Evolutionary conservation across 2,113 vertebrate species (phyloP).

Genomic region (Mus pahari): DNA sequence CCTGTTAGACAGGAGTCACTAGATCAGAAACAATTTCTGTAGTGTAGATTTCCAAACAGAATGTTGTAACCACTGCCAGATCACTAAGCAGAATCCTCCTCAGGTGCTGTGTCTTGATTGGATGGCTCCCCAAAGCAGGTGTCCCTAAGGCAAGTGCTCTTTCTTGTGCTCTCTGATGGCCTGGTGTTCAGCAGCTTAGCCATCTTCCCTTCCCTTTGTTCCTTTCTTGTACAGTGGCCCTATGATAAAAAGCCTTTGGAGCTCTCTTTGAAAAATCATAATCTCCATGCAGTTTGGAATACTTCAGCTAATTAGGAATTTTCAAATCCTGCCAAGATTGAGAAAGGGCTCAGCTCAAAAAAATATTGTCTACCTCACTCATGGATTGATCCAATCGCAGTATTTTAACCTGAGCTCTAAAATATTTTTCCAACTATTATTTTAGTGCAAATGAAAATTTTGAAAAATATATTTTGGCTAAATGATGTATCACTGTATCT

Average conservation of each 20-base stretch:
- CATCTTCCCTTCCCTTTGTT: conserved; percentile 37
- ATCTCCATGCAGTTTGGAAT: conserved; percentile 51
- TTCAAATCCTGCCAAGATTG: conserved; percentile 56
- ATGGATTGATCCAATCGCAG: conserved; percentile 14
- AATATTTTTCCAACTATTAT: conserved; percentile 52
- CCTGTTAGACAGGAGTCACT: background rate
- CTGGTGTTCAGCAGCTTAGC: background rate
- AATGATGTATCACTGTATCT: conserved; percentile 36
- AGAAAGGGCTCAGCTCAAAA: background rate
- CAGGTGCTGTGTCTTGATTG: background rate
- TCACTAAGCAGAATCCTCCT: background rate
- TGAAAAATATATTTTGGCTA: conserved; percentile 40
- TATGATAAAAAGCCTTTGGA: conserved; percentile 57
- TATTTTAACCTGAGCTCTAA: conserved; percentile 67
- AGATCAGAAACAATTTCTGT: background rate
- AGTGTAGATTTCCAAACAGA: conserved; percentile 11
- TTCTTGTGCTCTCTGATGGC: background rate
- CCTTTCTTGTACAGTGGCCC: conserved; percentile 18
- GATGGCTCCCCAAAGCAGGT: background rate
- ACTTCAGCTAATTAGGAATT: conserved; percentile 62
- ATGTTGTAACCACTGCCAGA: background rate
- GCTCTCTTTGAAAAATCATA: conserved; percentile 32
- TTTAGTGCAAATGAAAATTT: conserved; percentile 54
- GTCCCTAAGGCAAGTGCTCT: background rate
- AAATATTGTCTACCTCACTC: conserved; percentile 52